phyloP scores from a whole-genome alignment of 2,888 invertebrate species.

The Caenorhabditis sp. region DNA sequence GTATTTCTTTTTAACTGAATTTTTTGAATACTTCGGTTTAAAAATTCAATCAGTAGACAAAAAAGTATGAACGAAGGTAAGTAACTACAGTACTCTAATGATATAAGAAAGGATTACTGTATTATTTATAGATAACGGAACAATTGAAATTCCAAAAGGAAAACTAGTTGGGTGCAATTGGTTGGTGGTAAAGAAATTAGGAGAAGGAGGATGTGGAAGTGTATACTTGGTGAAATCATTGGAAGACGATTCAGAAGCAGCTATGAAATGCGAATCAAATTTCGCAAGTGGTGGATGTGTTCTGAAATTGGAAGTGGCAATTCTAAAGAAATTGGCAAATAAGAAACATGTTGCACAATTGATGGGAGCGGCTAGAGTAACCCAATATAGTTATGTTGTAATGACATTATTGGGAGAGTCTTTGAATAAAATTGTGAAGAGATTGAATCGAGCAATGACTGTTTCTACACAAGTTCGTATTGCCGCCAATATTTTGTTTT shows the following conservation, averaged over 20 bases:
- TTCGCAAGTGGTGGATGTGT: slow-evolving; percentile 55
- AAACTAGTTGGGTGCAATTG: slow-evolving; percentile 38
- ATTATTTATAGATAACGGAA: slow-evolving; percentile 21
- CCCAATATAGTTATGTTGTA: slow-evolving; percentile 57
- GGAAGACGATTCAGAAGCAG: slow-evolving; percentile 40
- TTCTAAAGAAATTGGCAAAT: slow-evolving; percentile 38
- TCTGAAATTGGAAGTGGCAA: slow-evolving; percentile 58
- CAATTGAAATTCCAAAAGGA: slow-evolving; percentile 5
- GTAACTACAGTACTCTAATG: slow-evolving; percentile 1
- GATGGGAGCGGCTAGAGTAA: slow-evolving; percentile 54
- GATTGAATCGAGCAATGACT: slow-evolving; percentile 25
- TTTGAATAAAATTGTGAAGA: slow-evolving; percentile 37
- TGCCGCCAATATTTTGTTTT: slow-evolving; percentile 57
- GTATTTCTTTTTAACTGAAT: too few species aligned
- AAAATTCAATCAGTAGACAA: too few species aligned
- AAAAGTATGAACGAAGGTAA: slow-evolving; percentile 1
- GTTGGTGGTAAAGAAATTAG: slow-evolving; percentile 86
- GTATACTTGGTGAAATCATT: slow-evolving; percentile 86
- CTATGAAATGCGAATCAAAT: slow-evolving; percentile 61
- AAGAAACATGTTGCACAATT: slow-evolving; percentile 53
- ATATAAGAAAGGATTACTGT: slow-evolving; percentile 22
- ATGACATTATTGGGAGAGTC: slow-evolving; percentile 63
- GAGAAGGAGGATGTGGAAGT: slow-evolving; percentile 95
- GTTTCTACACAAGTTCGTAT: slow-evolving; percentile 57
- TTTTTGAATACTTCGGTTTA: too few species aligned